Evolutionary conservation across 1,140 invertebrate genomes (phyloP).

Genomic region (Ceratosolen fusciceps): DNA sequence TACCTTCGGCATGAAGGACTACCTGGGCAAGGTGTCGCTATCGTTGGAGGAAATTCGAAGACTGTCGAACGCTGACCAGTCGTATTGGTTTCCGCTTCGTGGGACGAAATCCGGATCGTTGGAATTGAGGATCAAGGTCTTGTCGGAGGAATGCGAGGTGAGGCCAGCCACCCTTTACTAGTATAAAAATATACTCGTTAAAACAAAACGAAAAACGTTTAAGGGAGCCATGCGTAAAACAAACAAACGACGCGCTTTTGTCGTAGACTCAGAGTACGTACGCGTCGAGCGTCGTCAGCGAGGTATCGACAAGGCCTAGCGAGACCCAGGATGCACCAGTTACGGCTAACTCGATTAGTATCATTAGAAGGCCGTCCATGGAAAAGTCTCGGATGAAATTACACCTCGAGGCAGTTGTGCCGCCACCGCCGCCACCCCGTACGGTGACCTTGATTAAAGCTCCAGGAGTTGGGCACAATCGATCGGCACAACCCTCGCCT

Average conservation of each 20-base stretch:
- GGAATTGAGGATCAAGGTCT: conserved; percentile 67
- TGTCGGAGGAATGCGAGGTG: conserved; percentile 66
- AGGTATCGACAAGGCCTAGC: conserved; percentile 56
- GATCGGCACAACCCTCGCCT: conserved; percentile 32
- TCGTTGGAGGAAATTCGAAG: conserved; percentile 70
- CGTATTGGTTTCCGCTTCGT: conserved; percentile 66
- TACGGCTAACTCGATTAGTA: conserved; percentile 40
- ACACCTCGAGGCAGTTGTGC: conserved; percentile 59
- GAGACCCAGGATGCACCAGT: conserved; percentile 39
- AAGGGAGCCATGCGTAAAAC: not conserved
- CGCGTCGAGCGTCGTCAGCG: conserved; percentile 60
- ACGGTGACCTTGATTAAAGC: conserved; percentile 62
- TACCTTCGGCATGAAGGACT: conserved; percentile 73
- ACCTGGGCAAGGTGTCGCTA: conserved; percentile 72
- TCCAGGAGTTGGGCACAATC: conserved; percentile 41
- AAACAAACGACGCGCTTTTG: not conserved
- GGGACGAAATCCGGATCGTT: conserved; percentile 68
- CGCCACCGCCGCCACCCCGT: conserved; percentile 63
- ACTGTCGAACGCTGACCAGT: conserved; percentile 63
- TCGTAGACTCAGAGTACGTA: conserved; percentile 62
- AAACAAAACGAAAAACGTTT: too few species aligned
- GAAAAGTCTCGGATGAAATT: conserved; percentile 62
- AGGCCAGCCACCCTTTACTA: too few species aligned
- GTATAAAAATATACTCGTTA: too few species aligned
- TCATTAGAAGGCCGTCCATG: conserved; percentile 62